phyloP scores from a whole-genome alignment of 2,113 vertebrate genomes.

The Perca fluviatilis region DNA sequence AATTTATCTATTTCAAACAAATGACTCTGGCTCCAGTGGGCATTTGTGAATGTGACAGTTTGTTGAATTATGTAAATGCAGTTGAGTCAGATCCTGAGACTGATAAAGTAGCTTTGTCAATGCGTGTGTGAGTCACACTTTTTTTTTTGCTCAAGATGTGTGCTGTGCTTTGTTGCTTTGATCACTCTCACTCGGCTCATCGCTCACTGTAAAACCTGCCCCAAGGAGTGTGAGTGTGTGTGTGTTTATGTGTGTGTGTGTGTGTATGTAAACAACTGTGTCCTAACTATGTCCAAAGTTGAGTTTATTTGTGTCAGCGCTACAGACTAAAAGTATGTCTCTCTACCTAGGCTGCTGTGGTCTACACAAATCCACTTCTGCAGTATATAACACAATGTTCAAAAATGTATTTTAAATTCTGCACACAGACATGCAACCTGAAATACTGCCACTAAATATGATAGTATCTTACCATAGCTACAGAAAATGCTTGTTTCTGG shows the following conservation, averaged over 20 bases:
- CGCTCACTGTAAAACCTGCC: conserved; percentile 80
- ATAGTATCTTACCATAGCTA: background rate
- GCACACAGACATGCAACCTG: background rate
- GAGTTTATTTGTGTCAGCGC: conserved; percentile 52
- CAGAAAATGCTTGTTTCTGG: conserved; percentile 21
- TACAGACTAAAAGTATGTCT: conserved; percentile 32
- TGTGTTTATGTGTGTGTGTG: conserved; percentile 29
- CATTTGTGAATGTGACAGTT: conserved; percentile 75
- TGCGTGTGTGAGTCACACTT: conserved; percentile 51
- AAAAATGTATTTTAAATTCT: background rate
- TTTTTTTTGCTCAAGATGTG: conserved; percentile 47
- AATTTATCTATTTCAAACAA: conserved; percentile 71
- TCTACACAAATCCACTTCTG: conserved; percentile 5
- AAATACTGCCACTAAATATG: background rate
- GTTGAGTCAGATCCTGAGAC: conserved; percentile 70
- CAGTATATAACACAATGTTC: background rate
- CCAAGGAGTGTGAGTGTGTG: conserved; percentile 62
- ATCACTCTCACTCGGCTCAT: conserved; percentile 81
- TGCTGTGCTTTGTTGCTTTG: conserved; percentile 81
- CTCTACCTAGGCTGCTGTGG: conserved; percentile 6
- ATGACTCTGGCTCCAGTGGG: conserved; percentile 50
- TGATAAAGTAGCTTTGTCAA: conserved; percentile 72
- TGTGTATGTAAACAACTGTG: conserved; percentile 63
- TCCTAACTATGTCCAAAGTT: conserved; percentile 62
- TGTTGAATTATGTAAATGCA: conserved; percentile 81